Percentiles rank a stretch among this genome's conserved stretches.
Conservation (phyloP, 2,888 invertebrate species). For the Chrysotoxum bicinctum region DNA sequence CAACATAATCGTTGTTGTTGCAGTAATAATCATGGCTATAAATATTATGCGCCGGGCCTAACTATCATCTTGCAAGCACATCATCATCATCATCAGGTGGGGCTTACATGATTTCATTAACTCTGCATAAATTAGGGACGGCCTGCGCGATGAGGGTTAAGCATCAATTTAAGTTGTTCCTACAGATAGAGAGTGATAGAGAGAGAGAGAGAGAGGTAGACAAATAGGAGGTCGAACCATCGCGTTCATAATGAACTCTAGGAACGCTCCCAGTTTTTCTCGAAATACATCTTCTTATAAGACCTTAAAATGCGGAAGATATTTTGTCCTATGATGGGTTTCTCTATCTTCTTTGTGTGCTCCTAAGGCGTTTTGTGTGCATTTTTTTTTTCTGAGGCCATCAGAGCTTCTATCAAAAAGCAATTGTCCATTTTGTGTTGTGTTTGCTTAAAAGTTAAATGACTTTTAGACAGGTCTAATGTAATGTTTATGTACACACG, state of each 20-base stretch:
- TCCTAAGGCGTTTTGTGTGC: constrained; percentile 3
- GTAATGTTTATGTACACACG: constrained; percentile 23
- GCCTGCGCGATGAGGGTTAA: constrained; percentile 56
- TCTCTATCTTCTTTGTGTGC: background rate
- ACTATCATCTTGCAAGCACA: constrained; percentile 39
- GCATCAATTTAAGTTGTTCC: constrained; percentile 46
- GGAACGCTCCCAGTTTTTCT: constrained; percentile 58
- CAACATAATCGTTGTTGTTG: constrained; percentile 16
- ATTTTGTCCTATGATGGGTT: background rate
- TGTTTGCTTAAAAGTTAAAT: constrained; percentile 43
- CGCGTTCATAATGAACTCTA: constrained; percentile 35
- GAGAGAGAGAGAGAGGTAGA: background rate
- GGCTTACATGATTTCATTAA: constrained; percentile 71
- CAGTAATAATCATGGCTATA: constrained; percentile 59
- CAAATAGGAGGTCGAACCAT: background rate
- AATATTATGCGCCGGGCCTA: constrained; percentile 38
- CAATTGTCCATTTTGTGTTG: constrained; percentile 33
- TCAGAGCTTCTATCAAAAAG: constrained; percentile 43
- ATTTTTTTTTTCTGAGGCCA: background rate
- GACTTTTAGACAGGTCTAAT: constrained; percentile 23
- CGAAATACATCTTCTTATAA: background rate
- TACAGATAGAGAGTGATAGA: background rate
- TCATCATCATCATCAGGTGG: constrained; percentile 66
- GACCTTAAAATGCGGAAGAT: constrained; percentile 53
- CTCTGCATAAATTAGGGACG: constrained; percentile 72